Evolutionary conservation across 2,888 invertebrate genomes (phyloP).

Genomic region (Meganola albula): DNA sequence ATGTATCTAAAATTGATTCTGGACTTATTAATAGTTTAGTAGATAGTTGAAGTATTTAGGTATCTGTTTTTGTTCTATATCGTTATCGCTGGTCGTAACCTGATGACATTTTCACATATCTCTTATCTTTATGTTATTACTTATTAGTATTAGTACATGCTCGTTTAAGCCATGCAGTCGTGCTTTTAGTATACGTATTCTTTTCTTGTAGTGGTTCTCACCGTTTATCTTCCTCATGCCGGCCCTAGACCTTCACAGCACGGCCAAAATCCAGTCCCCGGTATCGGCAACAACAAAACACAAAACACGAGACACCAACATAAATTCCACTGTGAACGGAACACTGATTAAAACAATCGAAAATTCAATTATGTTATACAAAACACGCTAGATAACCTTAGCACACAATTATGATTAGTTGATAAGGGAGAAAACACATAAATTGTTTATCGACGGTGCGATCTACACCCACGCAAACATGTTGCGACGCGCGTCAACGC

Average conservation of each 20-base stretch:
- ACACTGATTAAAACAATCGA: slow-evolving; percentile 39
- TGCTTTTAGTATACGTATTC: slow-evolving; percentile 21
- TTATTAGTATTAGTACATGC: slow-evolving; percentile 3
- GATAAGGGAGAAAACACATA: slow-evolving; percentile 62
- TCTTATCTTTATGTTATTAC: slow-evolving; percentile 39
- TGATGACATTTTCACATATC: slow-evolving; percentile 39
- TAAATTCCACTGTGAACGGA: slow-evolving; percentile 51
- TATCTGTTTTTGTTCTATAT: slow-evolving; percentile 33
- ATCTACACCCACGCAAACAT: slow-evolving; percentile 70
- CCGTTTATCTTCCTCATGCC: slow-evolving; percentile 75
- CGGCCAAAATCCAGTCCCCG: slow-evolving; percentile 67
- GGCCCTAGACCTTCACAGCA: slow-evolving; percentile 64
- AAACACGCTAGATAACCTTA: slow-evolving; percentile 35
- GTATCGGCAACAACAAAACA: slow-evolving; percentile 67
- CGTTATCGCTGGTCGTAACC: slow-evolving; percentile 41
- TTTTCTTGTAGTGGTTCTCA: slow-evolving; percentile 49
- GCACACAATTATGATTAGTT: slow-evolving; percentile 47
- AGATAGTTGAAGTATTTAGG: no score
- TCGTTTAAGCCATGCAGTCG: slow-evolving; percentile 22
- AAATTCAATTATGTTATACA: slow-evolving; percentile 27
- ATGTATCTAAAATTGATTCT: no score
- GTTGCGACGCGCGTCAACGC: slow-evolving; percentile 73
- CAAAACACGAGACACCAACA: slow-evolving; percentile 54
- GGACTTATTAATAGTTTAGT: no score
- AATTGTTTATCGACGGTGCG: slow-evolving; percentile 64